Conservation (phyloP, 2,888 invertebrate genomes). For the Harpalus rufipes region DNA sequence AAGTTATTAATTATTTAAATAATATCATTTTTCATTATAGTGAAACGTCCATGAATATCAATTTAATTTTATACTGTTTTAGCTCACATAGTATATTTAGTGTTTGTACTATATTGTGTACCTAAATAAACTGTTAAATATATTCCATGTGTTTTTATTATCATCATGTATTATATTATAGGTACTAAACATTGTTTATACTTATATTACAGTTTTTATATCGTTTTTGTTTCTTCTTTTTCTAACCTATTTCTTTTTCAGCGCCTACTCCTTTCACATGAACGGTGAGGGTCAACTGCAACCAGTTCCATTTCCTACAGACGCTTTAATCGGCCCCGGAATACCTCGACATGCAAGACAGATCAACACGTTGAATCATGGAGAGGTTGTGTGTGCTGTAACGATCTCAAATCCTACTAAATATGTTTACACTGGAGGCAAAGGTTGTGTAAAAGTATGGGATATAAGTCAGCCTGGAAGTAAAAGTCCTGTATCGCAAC, state of each 20-base stretch:
- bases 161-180: slow-evolving; percentile 1
- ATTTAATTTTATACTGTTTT: slow-evolving; percentile 7
- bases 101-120: slow-evolving; percentile 34
- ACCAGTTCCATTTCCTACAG: slow-evolving; percentile 96
- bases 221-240: not conserved
- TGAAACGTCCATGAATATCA: not conserved
- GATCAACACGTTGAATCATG: slow-evolving; percentile 95
- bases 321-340: slow-evolving; percentile 94
- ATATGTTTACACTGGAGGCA: slow-evolving; percentile 97
- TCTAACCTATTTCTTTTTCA: slow-evolving; percentile 77
- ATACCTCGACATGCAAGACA: slow-evolving; percentile 96
- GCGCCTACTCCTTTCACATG: slow-evolving; percentile 96
- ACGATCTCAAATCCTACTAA: slow-evolving; percentile 96
- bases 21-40: slow-evolving; percentile 4
- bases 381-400: slow-evolving; percentile 98
- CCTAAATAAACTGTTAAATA: slow-evolving; percentile 28
- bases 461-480: slow-evolving; percentile 93
- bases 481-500: slow-evolving; percentile 92
- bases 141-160: slow-evolving; percentile 40
- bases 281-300: slow-evolving; percentile 93
- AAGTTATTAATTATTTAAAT: not conserved
- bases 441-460: slow-evolving; percentile 98
- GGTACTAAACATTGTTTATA: too few species aligned
- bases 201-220: not conserved
- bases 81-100: slow-evolving; percentile 10